Base-by-base conservation (phyloP, 2,113 vertebrate genomes). In the Athene cunicularia region DNA sequence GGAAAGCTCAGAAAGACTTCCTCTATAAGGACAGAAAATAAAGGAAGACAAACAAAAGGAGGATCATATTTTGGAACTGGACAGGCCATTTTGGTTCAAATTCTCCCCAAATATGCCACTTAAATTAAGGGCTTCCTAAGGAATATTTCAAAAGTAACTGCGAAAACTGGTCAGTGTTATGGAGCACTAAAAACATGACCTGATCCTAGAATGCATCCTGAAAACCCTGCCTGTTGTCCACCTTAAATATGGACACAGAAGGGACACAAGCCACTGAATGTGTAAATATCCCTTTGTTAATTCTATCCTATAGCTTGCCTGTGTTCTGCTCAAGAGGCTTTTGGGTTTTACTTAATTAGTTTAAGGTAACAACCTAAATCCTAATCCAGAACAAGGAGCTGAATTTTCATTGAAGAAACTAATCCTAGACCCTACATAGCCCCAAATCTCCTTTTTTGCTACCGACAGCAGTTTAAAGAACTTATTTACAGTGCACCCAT, bases 381-480 rank as follows among this genome's bases (percentile, higher is more conserved):
- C 76, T 94, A 87, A 95, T 85, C 56, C 53, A 96, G 83, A 94
- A 72, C 47, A 75, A 85, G 73, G 52, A 89, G 62, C 16, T 68
- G 76, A 60, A 52, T 93, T 89, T 92, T 93, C 72, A 59, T 58
- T 81, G 50, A 66, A 89, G n/a, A 30, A 93, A 85, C 53, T 95
- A 93, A 91, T 82, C 93, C 73, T n/a, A 76, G 56, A 87, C 70
- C 75, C 53, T 64, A 64, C 84, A 70, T 8, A 84, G 67, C 14
- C 84, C 73, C 62, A 64, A 27, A 96, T 95, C 75, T 89, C 53
- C 20, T 49, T 84, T 93, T 93, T 85, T 87, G 91, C 96, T 81
- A 70, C n/a, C 6, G 1, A 87, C 83, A 95, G 93, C 93, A 95
- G 30, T 96, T 96, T 94, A 88, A 85, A 79, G 70, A 85, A 85